phyloP scores from a whole-genome alignment of 1,140 invertebrate species.

The Trypoxylus dichotomus region DNA sequence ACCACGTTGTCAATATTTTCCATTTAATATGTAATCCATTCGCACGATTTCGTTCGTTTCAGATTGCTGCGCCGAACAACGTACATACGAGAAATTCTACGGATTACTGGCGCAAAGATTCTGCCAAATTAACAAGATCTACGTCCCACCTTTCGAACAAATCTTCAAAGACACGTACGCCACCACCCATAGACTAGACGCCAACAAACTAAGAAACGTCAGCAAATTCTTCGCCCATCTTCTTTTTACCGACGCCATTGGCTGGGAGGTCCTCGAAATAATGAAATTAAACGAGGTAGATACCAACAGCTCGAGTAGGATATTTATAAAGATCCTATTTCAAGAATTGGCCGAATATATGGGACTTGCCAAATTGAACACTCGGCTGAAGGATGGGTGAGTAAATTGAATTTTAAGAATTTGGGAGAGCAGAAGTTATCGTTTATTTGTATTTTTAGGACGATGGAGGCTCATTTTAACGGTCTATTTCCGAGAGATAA shows the following conservation, averaged over 20 bases:
- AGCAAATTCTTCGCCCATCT: constrained; percentile 98
- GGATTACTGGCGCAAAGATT: constrained; percentile 92
- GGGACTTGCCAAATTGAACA: constrained; percentile 90
- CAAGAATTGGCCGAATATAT: constrained; percentile 96
- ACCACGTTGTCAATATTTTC: background rate
- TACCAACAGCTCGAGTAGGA: constrained; percentile 94
- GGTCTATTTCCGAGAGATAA: constrained; percentile 95
- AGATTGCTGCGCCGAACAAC: constrained; percentile 98
- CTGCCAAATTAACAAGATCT: constrained; percentile 88
- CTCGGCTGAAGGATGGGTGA: constrained; percentile 84
- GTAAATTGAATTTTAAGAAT: constrained; percentile 48
- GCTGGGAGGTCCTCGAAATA: constrained; percentile 85
- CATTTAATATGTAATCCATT: constrained; percentile 3
- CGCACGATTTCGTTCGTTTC: constrained; percentile 56
- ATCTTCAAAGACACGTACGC: constrained; percentile 96
- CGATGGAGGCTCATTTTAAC: constrained; percentile 82
- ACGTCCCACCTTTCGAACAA: constrained; percentile 89
- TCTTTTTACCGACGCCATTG: constrained; percentile 94
- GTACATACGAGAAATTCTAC: constrained; percentile 99
- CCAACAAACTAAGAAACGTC: constrained; percentile 96
- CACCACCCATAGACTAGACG: constrained; percentile 91
- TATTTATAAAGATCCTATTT: constrained; percentile 98
- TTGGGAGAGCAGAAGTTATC: background rate
- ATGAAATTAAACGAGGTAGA: constrained; percentile 96
- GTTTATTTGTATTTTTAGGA: constrained; percentile 59